Base-by-base conservation (phyloP, 2,888 invertebrate species). In the Baronia brevicornis region DNA sequence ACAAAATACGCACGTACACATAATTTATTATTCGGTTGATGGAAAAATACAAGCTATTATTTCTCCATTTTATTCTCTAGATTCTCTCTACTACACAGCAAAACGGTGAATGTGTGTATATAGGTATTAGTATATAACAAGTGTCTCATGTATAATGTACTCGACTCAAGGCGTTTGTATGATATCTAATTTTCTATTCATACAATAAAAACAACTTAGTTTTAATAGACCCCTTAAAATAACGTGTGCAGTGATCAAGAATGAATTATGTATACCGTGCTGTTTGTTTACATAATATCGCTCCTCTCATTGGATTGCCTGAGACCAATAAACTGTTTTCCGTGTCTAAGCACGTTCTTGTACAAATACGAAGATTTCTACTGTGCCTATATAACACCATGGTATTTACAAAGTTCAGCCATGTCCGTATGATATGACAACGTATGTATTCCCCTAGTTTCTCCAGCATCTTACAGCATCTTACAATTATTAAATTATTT, bases 221-320 rank as follows among this genome's bases (percentile, higher is more conserved):
- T 34, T 29, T 35, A 35, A 35, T 30, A 21, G 24, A 30, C 23
- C 35, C 48, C 54, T 44, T 49, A 51, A 52, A 54, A 50, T 42
- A 64, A 62, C 60, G 63, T 68, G 63, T 66, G 60, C 63, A 60
- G 48, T 60, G 62, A 65, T 64, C 64, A 59, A 49, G 51, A 53
- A 68, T 78, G 74, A 71, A 77, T 78, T 58, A 78, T 75, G 60
- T 66, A 75, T 73, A 44, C 61, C 62, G 63, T 66, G 70, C 63
- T 75, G 71, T 74, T 66, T 71, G 71, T 63, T 79, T 75, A 77
- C 74, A 75, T 77, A 79, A 78, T 60, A 68, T 48, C 48, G 50
- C 40, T 46, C 54, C 44, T 55, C 43, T 36, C 28, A 32, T 28
- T 51, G 54, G 54, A 49, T 53, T 58, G 59, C 53, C 57, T 43